phyloP scores from a whole-genome alignment of 2,797 vertebrate species.

The Synaphobranchus kaupii region DNA sequence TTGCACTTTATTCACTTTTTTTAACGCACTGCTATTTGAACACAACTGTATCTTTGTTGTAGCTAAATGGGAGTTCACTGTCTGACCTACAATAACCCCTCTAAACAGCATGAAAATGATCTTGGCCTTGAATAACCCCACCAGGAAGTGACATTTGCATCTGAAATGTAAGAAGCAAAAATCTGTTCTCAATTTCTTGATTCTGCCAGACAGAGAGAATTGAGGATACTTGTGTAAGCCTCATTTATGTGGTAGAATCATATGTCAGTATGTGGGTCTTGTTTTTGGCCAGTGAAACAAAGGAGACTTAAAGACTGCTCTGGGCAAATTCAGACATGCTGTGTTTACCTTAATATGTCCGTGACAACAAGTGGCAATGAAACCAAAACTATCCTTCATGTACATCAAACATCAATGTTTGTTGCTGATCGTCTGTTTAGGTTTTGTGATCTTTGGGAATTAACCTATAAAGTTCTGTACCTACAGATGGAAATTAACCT shows the following conservation, averaged over 20 bases:
- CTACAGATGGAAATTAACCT: no score
- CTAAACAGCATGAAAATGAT: slow-evolving; percentile 32
- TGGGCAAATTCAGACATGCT: neutral
- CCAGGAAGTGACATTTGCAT: slow-evolving; percentile 35
- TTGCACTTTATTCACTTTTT: no score
- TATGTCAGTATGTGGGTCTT: neutral
- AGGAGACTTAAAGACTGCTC: neutral
- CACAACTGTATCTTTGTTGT: no score
- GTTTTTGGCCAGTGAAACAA: neutral
- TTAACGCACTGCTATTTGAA: no score
- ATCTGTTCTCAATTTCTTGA: slow-evolving; percentile 62
- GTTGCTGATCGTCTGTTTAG: neutral
- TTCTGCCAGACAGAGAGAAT: slow-evolving; percentile 47
- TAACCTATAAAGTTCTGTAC: no score
- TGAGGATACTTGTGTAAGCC: slow-evolving; percentile 29
- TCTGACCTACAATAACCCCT: slow-evolving; percentile 52
- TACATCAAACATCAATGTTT: neutral
- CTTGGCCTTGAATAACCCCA: slow-evolving; percentile 41
- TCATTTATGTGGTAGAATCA: slow-evolving; percentile 23
- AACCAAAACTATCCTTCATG: neutral
- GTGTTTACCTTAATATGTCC: neutral
- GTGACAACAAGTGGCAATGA: neutral
- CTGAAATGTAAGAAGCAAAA: slow-evolving; percentile 40
- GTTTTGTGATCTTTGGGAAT: no score
- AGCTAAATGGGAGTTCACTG: slow-evolving; percentile 33